Percentiles rank a stretch among this genome's conserved stretches.
These are phyloP conservation scores for Pangasianodon gigas DNA, from an alignment of 2,113 vertebrate genomes.

Conservation along the genomic window DNA sequence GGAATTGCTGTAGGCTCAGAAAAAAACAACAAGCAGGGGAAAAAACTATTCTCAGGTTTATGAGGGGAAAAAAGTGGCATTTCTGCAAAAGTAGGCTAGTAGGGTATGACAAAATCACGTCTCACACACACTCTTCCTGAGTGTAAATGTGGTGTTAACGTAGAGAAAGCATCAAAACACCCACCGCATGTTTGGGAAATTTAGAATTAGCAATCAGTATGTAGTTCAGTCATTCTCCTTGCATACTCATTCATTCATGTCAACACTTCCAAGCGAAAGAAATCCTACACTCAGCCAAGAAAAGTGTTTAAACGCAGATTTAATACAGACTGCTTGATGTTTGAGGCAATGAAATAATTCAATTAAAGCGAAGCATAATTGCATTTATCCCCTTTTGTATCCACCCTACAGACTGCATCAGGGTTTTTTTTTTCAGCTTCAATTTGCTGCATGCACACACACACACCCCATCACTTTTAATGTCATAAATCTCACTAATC, in stretches of 20 bases:
- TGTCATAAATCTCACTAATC: neutral
- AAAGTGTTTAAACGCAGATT: conserved; percentile 12
- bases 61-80: neutral
- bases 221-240: neutral
- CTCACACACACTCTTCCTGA: neutral
- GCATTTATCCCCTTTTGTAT: neutral
- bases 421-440: neutral
- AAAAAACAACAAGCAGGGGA: neutral
- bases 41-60: neutral
- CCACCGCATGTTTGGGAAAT: neutral
- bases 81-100: neutral
- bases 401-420: neutral
- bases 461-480: neutral
- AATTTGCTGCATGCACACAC: conserved; percentile 26
- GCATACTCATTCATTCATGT: too few relatives aligned
- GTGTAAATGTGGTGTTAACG: neutral
- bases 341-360: conserved; percentile 9
- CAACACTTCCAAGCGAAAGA: too few relatives aligned
- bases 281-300: neutral
- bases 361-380: conserved; percentile 20
- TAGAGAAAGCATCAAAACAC: neutral
- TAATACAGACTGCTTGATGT: neutral
- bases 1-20: neutral
- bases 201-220: neutral
- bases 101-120: neutral